Evolutionary conservation across 2,797 vertebrate genomes (phyloP), one percentile per base, ranked within the genome.

Genomic region (Ciconia nigra): DNA sequence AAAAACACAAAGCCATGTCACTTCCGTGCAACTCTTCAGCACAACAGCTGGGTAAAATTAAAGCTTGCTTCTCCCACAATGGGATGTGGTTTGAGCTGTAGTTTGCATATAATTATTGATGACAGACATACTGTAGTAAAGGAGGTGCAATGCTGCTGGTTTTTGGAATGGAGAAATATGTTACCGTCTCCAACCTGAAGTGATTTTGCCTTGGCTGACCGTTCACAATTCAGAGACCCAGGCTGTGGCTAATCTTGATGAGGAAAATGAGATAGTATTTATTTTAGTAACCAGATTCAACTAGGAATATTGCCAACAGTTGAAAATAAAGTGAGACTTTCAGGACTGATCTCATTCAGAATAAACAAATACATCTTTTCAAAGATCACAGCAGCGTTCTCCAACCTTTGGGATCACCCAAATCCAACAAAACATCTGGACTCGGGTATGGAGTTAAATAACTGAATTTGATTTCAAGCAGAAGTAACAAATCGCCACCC

Each of bases 351-450:
- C 83, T 92, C 79, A 83, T 51, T 74, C 58, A 46, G 35, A 83
- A 83, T 39, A 67, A 80, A 73, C 57, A 89, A 59, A 35, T 4
- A 13, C 3, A 3, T 57, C 24, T 82, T 89, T 87, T 79, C 61
- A 81, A 89, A 89, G 47, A 85, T 70, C 41, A 63, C 57, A 92
- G 81, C 63, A 89, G 47, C 5, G 2, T 62, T 93, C 86, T 86
- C 21, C 72, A 93, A n/a, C 71, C 6, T 91, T 26, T 87, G 88
- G 67, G 49, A 96, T 91, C 65, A 93, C 17, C 15, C 41, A 74
- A 54, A 87, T 89, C 88, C 90, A 96, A 92, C 63, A 89, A 47
- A 93, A 95, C 89, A 95, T 95, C 91, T 95, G 95, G 93, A 62
- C n/a, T 70, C 51, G 59, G n/a, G 46, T 63, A 81, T 11, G n/a